Conservation (phyloP, 2,113 vertebrate genomes). For the Caranx melampygus region DNA sequence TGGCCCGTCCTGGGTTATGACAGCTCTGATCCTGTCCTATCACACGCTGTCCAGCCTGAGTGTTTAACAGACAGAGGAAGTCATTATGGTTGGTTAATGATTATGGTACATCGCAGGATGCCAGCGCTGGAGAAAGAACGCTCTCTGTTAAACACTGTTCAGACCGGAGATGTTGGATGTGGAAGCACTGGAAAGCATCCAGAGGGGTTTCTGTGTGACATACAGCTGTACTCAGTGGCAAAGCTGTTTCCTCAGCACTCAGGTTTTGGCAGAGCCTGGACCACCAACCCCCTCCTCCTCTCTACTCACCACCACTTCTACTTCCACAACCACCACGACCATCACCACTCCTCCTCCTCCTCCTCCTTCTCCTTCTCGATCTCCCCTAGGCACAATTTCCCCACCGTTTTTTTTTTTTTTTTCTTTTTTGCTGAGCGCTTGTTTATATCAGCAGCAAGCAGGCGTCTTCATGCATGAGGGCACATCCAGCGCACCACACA, state of each 20-base stretch:
- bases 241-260: slow-evolving; percentile 42
- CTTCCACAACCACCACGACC: not conserved
- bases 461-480: slow-evolving; percentile 67
- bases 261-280: slow-evolving; percentile 39
- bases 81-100: slow-evolving; percentile 46
- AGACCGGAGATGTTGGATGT: slow-evolving; percentile 40
- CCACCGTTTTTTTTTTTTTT: not conserved
- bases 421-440: slow-evolving; percentile 51
- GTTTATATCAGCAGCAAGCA: slow-evolving; percentile 65
- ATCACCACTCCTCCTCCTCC: not conserved
- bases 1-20: slow-evolving; percentile 5
- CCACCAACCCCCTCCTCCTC: not conserved
- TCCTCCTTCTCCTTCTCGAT: not conserved
- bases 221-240: slow-evolving; percentile 49
- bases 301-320: slow-evolving; percentile 1
- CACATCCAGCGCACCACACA: slow-evolving; percentile 53
- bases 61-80: slow-evolving; percentile 33
- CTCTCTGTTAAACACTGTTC: slow-evolving; percentile 37
- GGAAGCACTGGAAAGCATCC: slow-evolving; percentile 56
- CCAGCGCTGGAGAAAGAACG: slow-evolving; percentile 41
- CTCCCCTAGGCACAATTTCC: slow-evolving; percentile 39
- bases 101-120: slow-evolving; percentile 24
- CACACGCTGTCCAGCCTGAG: slow-evolving; percentile 7
- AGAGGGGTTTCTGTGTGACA: slow-evolving; percentile 37
- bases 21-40: slow-evolving; percentile 10